Base-by-base conservation (phyloP, 2,888 invertebrate genomes). In the Philopedon plagiatum region DNA sequence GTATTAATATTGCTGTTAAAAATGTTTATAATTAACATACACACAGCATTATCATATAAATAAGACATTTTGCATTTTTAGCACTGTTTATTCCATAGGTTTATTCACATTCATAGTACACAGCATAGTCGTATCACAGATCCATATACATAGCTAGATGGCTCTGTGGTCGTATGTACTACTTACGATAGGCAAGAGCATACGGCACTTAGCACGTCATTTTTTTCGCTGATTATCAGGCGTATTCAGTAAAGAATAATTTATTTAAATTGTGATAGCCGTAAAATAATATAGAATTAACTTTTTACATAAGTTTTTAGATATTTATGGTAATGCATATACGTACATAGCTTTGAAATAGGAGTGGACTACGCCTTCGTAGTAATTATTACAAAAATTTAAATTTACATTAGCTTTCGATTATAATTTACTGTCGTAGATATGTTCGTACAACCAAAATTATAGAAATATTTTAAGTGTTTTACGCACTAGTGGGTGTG, bases 321-420 rank as follows among this genome's bases (percentile, higher is more conserved):
- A 69, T 62, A 44, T 62, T 62, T 69, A 69, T 69, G 54, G 62
- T 61, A 39, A 39, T 39, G 39, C 56, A 69, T 57, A 39, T 51
- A 67, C 44, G 51, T 69, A 62, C 62, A 69, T 69, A n/a, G n/a
- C n/a, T n/a, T 62, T 56, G 34, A 62, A 62, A 61, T 69, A 69
- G 56, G 56, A 69, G 54, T 68, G 61, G 68, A 46, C 51, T 62
- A 69, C 68, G 68, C 68, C 68, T 69, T 69, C 23, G 19, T 23
- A 23, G 23, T 21, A 46, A 39, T 41, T 19, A 46, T 34, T 58
- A 37, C 21, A 32, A 68, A 68, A 68, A 49, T 21, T 23, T 11
- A 34, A 62, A 69, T 69, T 69, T 69, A 61, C 68, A 61, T 51
- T 46, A 51, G 56, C 68, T 69, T 62, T 69, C 68, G 62, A 62